These are phyloP conservation scores for Theretra japonica DNA, from an alignment of 2,888 invertebrate species.

Conservation along the genomic window DNA sequence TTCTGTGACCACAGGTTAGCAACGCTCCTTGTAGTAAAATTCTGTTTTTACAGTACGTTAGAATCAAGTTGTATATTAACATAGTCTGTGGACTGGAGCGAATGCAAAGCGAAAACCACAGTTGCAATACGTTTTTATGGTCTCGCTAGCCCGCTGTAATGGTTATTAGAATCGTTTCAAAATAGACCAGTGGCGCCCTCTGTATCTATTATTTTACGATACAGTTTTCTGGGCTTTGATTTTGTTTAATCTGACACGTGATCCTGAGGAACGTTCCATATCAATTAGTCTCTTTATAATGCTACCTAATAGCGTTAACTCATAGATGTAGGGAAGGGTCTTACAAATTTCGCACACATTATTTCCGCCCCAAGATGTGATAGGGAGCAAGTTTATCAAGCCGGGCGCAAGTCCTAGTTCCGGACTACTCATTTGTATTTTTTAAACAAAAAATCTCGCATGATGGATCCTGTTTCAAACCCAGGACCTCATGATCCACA, in stretches of 20 bases:
- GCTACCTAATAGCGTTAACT: too few species aligned
- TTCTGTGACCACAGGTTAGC: conserved; percentile 33
- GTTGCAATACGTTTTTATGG: conserved; percentile 75
- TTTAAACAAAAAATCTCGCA: too few species aligned
- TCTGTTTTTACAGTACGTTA: conserved; percentile 7
- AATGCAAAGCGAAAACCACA: conserved; percentile 58
- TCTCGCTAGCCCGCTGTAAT: conserved; percentile 61
- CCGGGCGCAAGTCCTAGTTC: too few species aligned
- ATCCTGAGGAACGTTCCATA: not conserved
- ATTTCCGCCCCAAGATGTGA: too few species aligned
- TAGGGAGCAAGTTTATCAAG: too few species aligned
- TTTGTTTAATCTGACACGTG: conserved; percentile 20
- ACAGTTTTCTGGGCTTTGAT: conserved; percentile 24
- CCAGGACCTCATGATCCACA: too few species aligned
- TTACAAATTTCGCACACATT: too few species aligned
- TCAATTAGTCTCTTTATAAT: not conserved
- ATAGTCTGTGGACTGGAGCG: conserved; percentile 23
- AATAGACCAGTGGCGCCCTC: conserved; percentile 42
- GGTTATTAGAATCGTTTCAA: conserved; percentile 68
- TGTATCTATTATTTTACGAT: conserved; percentile 45
- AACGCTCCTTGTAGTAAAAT: not conserved
- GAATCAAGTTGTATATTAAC: not conserved
- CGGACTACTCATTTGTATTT: too few species aligned
- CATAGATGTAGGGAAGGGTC: too few species aligned
- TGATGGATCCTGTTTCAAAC: too few species aligned